Percentiles rank a stretch among this genome's conserved stretches.
Conservation (phyloP, 2,113 vertebrate genomes). For the Gobius niger region DNA sequence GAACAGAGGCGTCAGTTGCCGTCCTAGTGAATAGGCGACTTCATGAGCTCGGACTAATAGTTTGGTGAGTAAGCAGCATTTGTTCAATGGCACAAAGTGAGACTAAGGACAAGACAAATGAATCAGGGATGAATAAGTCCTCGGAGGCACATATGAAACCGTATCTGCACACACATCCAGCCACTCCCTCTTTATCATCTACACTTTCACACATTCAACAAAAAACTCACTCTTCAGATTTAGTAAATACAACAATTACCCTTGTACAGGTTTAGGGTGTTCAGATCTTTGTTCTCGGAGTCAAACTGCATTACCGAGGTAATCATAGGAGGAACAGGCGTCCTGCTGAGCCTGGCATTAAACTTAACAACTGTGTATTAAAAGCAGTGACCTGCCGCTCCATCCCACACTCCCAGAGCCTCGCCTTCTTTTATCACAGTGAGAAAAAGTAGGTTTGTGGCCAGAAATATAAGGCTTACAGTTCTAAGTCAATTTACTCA, state of each 20-base stretch:
- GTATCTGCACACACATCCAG: slow-evolving; percentile 35
- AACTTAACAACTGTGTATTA: slow-evolving; percentile 62
- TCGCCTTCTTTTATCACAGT: slow-evolving; percentile 23
- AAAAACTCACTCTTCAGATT: slow-evolving; percentile 42
- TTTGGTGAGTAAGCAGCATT: slow-evolving; percentile 36
- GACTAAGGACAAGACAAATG: slow-evolving; percentile 46
- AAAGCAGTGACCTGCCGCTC: slow-evolving; percentile 30
- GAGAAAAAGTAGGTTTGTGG: neutral
- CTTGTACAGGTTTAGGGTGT: neutral
- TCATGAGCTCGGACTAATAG: slow-evolving; percentile 4
- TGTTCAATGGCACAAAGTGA: slow-evolving; percentile 4
- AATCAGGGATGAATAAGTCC: slow-evolving; percentile 54
- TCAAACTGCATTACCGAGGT: slow-evolving; percentile 41
- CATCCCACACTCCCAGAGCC: slow-evolving; percentile 17
- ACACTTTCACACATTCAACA: slow-evolving; percentile 24
- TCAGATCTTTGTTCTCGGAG: slow-evolving; percentile 29
- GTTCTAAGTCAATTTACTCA: too few species aligned
- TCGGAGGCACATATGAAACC: slow-evolving; percentile 46
- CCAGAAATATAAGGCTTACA: too few species aligned
- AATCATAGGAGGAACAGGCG: slow-evolving; percentile 52
- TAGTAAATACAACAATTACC: slow-evolving; percentile 41
- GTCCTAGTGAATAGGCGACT: neutral
- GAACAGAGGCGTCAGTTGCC: slow-evolving; percentile 1
- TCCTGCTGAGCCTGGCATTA: slow-evolving; percentile 49
- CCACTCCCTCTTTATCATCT: slow-evolving; percentile 46